phyloP scores from a whole-genome alignment of 35 echinoderm and acorn worm species.

The Lytechinus pictus region DNA sequence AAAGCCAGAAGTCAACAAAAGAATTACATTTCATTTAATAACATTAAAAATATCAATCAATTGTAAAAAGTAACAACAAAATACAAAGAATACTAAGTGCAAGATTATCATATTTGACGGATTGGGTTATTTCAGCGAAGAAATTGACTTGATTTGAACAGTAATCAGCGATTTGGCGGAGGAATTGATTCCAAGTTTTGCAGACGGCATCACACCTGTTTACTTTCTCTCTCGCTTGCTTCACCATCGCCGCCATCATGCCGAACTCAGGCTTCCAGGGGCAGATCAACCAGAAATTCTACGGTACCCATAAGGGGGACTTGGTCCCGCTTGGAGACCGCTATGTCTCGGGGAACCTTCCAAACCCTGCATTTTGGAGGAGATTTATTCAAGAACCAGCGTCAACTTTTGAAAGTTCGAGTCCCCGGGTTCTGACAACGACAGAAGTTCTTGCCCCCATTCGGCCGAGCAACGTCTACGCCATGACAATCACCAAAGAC shows the following conservation, averaged over 20 bases:
- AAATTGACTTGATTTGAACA: not conserved
- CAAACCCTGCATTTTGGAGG: slow-evolving; percentile 86
- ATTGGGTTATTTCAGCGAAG: not conserved
- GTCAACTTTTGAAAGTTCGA: not conserved
- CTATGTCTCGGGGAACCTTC: slow-evolving; percentile 73
- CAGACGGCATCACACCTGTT: not conserved
- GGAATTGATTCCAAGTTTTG: not conserved
- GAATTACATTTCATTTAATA: not conserved
- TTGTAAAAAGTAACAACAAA: not conserved
- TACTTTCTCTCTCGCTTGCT: not conserved
- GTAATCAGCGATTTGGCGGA: not conserved
- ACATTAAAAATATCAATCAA: not conserved
- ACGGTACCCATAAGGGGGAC: slow-evolving; percentile 65
- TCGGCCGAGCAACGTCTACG: not conserved
- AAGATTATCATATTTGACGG: not conserved
- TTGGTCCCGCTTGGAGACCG: slow-evolving; percentile 66
- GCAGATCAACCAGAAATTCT: slow-evolving; percentile 84
- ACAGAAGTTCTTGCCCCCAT: not conserved
- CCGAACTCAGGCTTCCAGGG: slow-evolving; percentile 98
- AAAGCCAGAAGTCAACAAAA: not conserved
- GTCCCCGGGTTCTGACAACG: slow-evolving; percentile 46
- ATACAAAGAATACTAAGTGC: not conserved
- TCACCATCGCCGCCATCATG: slow-evolving; percentile 57
- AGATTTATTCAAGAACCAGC: slow-evolving; percentile 56
- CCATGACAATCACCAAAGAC: not conserved